Conservation (phyloP, 2,797 vertebrate genomes). For the Eulemur rubriventer region DNA sequence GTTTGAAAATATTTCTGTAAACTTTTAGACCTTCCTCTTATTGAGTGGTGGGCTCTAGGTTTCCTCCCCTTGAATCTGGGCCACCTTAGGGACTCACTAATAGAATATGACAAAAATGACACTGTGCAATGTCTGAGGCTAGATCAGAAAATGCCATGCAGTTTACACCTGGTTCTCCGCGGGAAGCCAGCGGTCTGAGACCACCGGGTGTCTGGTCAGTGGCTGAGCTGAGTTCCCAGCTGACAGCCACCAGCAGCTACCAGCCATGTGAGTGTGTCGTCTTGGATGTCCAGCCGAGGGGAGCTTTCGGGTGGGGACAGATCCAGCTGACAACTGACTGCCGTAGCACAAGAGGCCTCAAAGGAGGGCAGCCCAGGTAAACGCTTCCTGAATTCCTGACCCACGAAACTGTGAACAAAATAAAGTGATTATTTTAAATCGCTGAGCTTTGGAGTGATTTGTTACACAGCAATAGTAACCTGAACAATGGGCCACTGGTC, state of each 20-base stretch:
- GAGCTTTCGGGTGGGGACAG: not conserved
- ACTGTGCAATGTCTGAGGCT: not conserved
- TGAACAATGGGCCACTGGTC: not conserved
- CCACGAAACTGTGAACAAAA: not conserved
- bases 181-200: not conserved
- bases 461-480: not conserved
- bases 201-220: not conserved
- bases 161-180: not conserved
- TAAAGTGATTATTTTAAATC: not conserved
- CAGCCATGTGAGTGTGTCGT: fast-evolving
- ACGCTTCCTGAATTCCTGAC: not conserved
- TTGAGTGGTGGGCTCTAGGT: not conserved
- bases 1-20: not conserved
- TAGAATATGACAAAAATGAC: not conserved
- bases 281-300: not conserved
- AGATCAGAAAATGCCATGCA: not conserved
- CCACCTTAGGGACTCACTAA: not conserved
- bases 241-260: not conserved
- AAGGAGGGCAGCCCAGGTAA: not conserved
- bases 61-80: not conserved
- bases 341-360: not conserved
- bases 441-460: not conserved
- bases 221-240: too few relatives aligned
- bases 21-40: not conserved
- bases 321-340: not conserved